Percentiles rank a stretch among this genome's conserved stretches.
Evolutionary conservation across 1,140 invertebrate genomes (phyloP).

Genomic region (Bombus superbus): DNA sequence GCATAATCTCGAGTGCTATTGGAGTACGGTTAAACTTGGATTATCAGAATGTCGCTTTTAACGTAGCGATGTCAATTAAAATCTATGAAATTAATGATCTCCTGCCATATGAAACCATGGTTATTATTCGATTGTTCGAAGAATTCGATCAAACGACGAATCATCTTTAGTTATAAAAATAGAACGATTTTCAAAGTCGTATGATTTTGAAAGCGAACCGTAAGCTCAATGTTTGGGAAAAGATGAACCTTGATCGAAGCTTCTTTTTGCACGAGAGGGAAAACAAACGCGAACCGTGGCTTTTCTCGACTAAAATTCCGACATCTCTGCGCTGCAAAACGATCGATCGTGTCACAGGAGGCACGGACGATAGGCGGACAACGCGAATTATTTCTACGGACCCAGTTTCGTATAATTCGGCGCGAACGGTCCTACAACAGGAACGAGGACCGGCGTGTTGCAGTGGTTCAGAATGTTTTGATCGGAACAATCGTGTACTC

Average conservation of each 20-base stretch:
- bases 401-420: slow-evolving; percentile 62
- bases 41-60: no score
- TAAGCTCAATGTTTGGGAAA: background rate
- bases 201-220: no score
- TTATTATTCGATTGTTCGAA: background rate
- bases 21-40: no score
- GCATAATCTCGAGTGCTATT: background rate
- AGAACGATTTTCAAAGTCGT: background rate
- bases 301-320: slow-evolving; percentile 41
- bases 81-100: background rate
- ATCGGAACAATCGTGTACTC: slow-evolving; percentile 23
- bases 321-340: background rate
- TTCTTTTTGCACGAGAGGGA: background rate
- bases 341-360: slow-evolving; percentile 56
- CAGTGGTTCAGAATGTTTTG: background rate
- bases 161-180: background rate
- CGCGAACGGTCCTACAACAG: slow-evolving; percentile 14
- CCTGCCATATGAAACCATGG: background rate
- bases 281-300: slow-evolving; percentile 3
- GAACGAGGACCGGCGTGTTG: background rate
- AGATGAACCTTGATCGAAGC: background rate
- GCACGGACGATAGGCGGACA: slow-evolving; percentile 14
- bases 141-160: background rate
- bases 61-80: no score
- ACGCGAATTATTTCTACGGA: slow-evolving; percentile 54